Percentiles rank a stretch among this genome's conserved stretches.
These are phyloP conservation scores for Meles meles DNA, from an alignment of 2,113 vertebrate species.

Conservation along the genomic window DNA sequence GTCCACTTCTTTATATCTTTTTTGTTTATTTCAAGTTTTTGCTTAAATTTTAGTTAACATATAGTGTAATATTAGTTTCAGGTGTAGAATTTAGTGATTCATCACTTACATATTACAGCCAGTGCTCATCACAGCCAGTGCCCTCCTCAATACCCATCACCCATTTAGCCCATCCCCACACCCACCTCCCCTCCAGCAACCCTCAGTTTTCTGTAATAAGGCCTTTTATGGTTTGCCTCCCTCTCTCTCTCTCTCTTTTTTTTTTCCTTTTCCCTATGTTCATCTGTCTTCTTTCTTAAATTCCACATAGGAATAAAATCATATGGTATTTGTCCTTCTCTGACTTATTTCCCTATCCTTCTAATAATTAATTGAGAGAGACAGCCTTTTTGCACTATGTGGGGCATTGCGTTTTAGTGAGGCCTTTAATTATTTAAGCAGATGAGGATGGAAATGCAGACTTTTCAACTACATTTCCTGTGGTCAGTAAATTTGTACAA, in stretches of 20 bases:
- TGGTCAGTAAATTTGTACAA: not conserved
- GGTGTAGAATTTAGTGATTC: not conserved
- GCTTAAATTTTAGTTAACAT: not conserved
- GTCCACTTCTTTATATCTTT: not conserved
- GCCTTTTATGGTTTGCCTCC: not conserved
- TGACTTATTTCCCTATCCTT: not conserved
- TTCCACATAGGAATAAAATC: not conserved
- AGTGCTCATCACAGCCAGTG: not conserved
- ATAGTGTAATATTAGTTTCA: not conserved
- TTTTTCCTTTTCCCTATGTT: not conserved
- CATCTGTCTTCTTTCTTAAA: not conserved
- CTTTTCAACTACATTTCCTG: not conserved
- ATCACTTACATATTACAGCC: not conserved
- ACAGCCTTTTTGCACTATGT: not conserved
- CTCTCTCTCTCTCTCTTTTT: not conserved
- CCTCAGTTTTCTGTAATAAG: not conserved
- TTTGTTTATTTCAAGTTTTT: not conserved
- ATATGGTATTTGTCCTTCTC: not conserved
- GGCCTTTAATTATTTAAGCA: slow-evolving; percentile 21
- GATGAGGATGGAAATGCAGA: not conserved
- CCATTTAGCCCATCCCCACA: fast-evolving
- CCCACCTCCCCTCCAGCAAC: not conserved
- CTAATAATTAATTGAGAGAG: not conserved
- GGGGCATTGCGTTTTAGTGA: not conserved
- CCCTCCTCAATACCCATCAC: not conserved